phyloP scores from a whole-genome alignment of 2,888 invertebrate species.

The Drosophila meridionalis region DNA sequence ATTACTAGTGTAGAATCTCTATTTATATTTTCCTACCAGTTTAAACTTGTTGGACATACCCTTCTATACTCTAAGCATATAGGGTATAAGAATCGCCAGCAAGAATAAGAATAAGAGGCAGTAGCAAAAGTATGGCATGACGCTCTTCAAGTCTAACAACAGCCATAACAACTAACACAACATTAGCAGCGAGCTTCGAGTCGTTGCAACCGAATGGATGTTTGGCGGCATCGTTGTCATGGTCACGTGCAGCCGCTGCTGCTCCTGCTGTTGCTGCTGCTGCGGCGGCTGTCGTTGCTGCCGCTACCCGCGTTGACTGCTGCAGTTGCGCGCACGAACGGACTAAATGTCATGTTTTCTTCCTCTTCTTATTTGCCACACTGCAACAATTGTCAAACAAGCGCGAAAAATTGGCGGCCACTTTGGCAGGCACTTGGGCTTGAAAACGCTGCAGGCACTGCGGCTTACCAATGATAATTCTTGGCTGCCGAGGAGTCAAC shows the following conservation, averaged over 20 bases:
- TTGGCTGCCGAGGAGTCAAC: not conserved
- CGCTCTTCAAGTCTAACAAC: constrained; percentile 51
- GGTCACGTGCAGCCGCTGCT: constrained; percentile 60
- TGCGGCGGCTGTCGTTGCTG: constrained; percentile 37
- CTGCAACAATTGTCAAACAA: constrained; percentile 76
- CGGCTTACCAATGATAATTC: constrained; percentile 27
- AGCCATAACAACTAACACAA: constrained; percentile 65
- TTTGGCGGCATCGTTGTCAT: constrained; percentile 65
- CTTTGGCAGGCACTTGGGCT: constrained; percentile 35
- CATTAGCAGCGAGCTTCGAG: constrained; percentile 51
- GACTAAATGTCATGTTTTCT: constrained; percentile 58
- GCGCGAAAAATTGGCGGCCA: constrained; percentile 72
- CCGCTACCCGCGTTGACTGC: constrained; percentile 9
- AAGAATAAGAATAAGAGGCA: constrained; percentile 6
- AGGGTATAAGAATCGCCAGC: constrained; percentile 22
- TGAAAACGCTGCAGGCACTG: constrained; percentile 23
- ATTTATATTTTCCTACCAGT: no score
- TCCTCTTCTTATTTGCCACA: constrained; percentile 32
- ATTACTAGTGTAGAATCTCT: no score
- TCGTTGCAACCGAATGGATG: constrained; percentile 19
- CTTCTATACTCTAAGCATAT: no score
- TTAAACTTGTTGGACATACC: no score
- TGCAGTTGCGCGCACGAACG: constrained; percentile 65
- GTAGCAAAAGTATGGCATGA: constrained; percentile 36
- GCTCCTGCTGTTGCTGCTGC: not conserved